Evolutionary conservation across 2,113 vertebrate genomes (phyloP).

Genomic region (Oenanthe melanoleuca): DNA sequence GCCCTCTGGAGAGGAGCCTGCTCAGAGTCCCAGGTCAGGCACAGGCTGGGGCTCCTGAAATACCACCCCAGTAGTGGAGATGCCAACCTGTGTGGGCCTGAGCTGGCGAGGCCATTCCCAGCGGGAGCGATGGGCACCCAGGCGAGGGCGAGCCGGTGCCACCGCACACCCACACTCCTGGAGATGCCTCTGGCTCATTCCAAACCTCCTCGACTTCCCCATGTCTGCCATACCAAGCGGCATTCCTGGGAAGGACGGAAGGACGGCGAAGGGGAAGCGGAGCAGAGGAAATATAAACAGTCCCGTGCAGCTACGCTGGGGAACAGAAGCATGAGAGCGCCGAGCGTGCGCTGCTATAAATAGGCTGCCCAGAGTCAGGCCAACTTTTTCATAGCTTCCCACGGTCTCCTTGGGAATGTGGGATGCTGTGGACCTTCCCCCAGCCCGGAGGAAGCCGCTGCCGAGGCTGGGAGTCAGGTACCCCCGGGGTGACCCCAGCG

Average conservation of each 20-base stretch:
- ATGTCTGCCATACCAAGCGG: slow-evolving; percentile 12
- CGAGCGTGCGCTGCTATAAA: slow-evolving; percentile 78
- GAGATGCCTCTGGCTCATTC: neutral
- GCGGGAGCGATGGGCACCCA: neutral
- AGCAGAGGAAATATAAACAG: slow-evolving; percentile 74
- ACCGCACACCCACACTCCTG: fast-evolving
- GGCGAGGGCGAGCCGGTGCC: fast-evolving
- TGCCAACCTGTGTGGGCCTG: neutral
- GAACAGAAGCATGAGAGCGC: slow-evolving; percentile 76
- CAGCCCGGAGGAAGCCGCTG: slow-evolving; percentile 35
- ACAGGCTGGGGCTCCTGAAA: neutral
- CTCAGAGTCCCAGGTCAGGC: neutral
- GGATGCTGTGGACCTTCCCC: slow-evolving; percentile 46
- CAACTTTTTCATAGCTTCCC: slow-evolving; percentile 76
- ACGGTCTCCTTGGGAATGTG: slow-evolving; percentile 80
- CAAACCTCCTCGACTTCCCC: neutral
- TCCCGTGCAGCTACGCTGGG: slow-evolving; percentile 68
- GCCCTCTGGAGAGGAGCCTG: neutral
- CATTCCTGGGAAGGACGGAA: slow-evolving; percentile 34
- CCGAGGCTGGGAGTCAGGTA: slow-evolving; percentile 49
- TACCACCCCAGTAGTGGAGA: neutral
- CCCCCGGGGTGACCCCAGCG: slow-evolving; percentile 47
- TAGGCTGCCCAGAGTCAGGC: slow-evolving; percentile 79
- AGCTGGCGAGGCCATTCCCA: neutral
- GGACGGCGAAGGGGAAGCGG: slow-evolving; percentile 15